Base-by-base conservation (phyloP, 1,140 invertebrate species). In the Conus betulinus region DNA sequence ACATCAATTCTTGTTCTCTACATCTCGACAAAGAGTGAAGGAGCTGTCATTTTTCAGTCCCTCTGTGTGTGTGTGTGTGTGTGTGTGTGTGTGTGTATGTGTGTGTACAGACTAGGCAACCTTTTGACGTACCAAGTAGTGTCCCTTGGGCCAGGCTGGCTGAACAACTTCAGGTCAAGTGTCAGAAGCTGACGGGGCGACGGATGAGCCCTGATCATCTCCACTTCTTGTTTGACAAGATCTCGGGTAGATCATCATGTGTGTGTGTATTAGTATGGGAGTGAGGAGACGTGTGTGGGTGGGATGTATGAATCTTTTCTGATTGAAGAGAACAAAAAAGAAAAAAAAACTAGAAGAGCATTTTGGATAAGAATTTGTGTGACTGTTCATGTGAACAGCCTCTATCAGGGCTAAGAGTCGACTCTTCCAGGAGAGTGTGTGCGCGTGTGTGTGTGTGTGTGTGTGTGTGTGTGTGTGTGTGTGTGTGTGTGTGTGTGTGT, bases 401-500 rank as follows among this genome's bases (percentile, higher is more conserved):
- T 39, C 39, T 39, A 39, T 39, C 39, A 39, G 39, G 39, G 39
- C 39, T 39, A 39, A 3, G 39, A 39, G 39, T 39, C 39, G 39
- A 39, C 39, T 39, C 39, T 39, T 39, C 39, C 39, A 39, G 39
- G 67, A 17, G 17, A 5, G 67, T 71, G 67, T 71, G 67, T 71
- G 67, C 20, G 67, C 10, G 67, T 71, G 67, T 71, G 67, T 71
- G 67, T 71, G 67, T 0, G 11, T 71, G 20, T 10, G 67, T 71
- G 67, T 71, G 67, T 71, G 67, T 71, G 67, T 71, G 67, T 71
- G 67, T 71, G 67, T 71, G 67, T 71, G 67, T 71, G 67, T 10
- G 67, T 71, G 67, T 71, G 67, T 71, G 67, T 71, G 67, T 71
- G 67, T 71, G 67, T 71, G 67, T 71, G 67, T 71, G 67, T 71